phyloP scores from a whole-genome alignment of 2,113 vertebrate species.

The Ursus arctos region DNA sequence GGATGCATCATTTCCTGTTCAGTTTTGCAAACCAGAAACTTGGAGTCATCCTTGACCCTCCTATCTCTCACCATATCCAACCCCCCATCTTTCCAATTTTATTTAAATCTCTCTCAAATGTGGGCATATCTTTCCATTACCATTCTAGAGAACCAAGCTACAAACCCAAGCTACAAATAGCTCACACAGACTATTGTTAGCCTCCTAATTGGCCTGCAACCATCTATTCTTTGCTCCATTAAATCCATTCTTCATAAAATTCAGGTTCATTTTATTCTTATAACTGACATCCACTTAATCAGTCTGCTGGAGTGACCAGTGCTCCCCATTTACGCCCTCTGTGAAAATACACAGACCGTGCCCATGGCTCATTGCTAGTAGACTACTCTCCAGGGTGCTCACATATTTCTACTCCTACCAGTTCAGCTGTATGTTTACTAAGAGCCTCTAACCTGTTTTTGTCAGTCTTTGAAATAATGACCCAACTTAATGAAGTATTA shows the following conservation, averaged over 20 bases:
- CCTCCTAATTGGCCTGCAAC: background rate
- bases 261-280: background rate
- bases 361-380: background rate
- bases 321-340: background rate
- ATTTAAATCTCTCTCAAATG: background rate
- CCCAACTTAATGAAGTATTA: slow-evolving; percentile 67
- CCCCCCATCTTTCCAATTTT: slow-evolving; percentile 21
- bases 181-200: background rate
- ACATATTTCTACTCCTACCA: background rate
- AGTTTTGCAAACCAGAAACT: slow-evolving; percentile 25
- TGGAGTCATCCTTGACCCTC: background rate
- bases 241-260: slow-evolving; percentile 20
- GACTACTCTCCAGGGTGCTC: background rate
- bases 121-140: background rate
- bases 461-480: slow-evolving; percentile 68
- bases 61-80: background rate
- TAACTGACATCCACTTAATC: background rate
- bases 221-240: background rate
- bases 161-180: background rate
- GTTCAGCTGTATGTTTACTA: slow-evolving; percentile 17
- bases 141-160: background rate
- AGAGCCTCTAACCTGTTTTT: slow-evolving; percentile 47
- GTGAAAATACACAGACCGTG: background rate
- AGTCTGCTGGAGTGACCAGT: background rate
- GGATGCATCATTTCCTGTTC: background rate